These are phyloP conservation scores for Drosophila lowei DNA, from an alignment of 1,140 invertebrate species.

Conservation along the genomic window DNA sequence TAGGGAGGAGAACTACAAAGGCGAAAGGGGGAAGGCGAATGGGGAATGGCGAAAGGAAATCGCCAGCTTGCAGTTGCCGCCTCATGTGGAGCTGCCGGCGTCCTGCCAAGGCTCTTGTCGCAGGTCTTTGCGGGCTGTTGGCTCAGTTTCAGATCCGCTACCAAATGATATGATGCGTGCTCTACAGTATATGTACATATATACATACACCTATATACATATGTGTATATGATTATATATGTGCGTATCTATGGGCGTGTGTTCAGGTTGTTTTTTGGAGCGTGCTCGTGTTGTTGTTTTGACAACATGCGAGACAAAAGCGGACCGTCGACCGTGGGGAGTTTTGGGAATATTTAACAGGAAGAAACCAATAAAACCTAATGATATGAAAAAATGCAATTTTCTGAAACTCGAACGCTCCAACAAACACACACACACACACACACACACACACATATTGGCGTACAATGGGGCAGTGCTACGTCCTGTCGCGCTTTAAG, in stretches of 20 bases:
- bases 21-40: too few relatives aligned
- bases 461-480: not conserved
- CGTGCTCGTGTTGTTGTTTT: conserved; percentile 64
- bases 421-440: conserved; percentile 17
- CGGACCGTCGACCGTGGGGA: conserved; percentile 4
- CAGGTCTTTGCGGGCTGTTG: conserved; percentile 54
- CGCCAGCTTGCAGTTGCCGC: conserved; percentile 73
- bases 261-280: conserved; percentile 64
- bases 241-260: conserved; percentile 8
- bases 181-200: not conserved
- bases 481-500: conserved; percentile 16
- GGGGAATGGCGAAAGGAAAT: conserved; percentile 56
- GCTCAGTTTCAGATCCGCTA: conserved; percentile 27
- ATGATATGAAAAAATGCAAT: conserved; percentile 83
- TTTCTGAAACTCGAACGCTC: conserved; percentile 73
- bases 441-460: not conserved
- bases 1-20: not conserved
- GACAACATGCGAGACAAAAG: conserved; percentile 56
- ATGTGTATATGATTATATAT: not conserved
- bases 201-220: not conserved
- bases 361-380: conserved; percentile 83
- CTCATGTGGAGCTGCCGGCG: conserved; percentile 26
- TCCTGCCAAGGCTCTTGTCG: conserved; percentile 60
- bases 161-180: conserved; percentile 69
- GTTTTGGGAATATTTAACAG: conserved; percentile 76